Conservation (phyloP, 2,113 vertebrate genomes). For the Sorex fumeus region DNA sequence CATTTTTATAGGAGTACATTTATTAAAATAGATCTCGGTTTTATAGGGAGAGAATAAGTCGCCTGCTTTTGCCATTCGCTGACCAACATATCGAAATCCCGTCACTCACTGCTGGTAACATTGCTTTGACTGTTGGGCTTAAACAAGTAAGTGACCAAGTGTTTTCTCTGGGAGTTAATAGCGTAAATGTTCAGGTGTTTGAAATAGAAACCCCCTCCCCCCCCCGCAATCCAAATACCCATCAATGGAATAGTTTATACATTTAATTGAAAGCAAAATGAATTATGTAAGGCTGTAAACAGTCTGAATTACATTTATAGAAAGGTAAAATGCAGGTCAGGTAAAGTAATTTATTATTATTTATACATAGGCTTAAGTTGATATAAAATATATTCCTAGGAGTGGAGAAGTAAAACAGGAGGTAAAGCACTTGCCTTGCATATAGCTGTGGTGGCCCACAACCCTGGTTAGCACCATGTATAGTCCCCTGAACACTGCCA, state of each 20-base stretch:
- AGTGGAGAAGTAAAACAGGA: too few relatives aligned
- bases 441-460: too few relatives aligned
- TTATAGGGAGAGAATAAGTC: constrained; percentile 96
- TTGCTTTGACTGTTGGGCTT: constrained; percentile 96
- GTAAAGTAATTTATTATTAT: constrained; percentile 21
- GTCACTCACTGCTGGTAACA: constrained; percentile 95
- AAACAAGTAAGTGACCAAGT: constrained; percentile 92
- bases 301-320: constrained; percentile 25
- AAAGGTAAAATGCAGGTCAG: constrained; percentile 48
- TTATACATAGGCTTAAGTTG: constrained; percentile 12
- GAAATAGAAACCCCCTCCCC: neutral
- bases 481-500: too few relatives aligned
- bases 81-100: constrained; percentile 97
- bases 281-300: neutral
- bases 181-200: constrained; percentile 40
- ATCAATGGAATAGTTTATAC: neutral
- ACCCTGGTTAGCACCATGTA: too few relatives aligned
- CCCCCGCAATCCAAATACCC: neutral
- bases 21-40: constrained; percentile 70
- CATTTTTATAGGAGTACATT: constrained; percentile 32
- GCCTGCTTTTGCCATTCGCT: constrained; percentile 96
- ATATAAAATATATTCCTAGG: neutral
- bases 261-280: neutral
- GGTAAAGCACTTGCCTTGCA: too few relatives aligned
- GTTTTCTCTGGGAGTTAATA: constrained; percentile 48